Evolutionary conservation across 2,113 vertebrate species (phyloP).

Genomic region (Jacana jacana): DNA sequence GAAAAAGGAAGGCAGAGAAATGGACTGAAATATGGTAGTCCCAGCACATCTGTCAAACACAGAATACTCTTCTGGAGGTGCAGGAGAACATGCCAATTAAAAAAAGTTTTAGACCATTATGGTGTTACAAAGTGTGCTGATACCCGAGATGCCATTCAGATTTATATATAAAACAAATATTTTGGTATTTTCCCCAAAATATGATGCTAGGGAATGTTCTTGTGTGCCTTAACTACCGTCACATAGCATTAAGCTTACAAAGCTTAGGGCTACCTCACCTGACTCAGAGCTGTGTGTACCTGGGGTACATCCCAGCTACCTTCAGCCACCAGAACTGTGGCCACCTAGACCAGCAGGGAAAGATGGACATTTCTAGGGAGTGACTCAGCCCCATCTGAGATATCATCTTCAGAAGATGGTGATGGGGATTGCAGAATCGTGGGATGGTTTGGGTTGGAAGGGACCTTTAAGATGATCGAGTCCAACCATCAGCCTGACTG

Average conservation of each 20-base stretch:
- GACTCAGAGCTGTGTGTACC: neutral
- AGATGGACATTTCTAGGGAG: neutral
- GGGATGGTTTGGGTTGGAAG: neutral
- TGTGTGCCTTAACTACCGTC: neutral
- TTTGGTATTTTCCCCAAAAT: neutral
- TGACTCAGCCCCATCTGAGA: neutral
- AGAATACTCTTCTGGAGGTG: neutral
- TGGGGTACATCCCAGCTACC: neutral
- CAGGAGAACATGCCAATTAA: neutral
- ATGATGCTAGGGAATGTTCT: neutral
- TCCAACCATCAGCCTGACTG: neutral
- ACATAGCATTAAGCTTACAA: neutral
- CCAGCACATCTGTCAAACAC: slow-evolving; percentile 35
- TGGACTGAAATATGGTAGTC: slow-evolving; percentile 44
- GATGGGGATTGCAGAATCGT: neutral
- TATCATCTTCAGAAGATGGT: neutral
- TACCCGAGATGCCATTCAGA: neutral
- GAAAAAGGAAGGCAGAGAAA: slow-evolving; percentile 33
- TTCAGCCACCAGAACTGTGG: neutral
- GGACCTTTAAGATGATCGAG: neutral
- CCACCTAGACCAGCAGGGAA: neutral
- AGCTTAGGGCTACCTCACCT: neutral
- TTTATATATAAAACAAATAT: fast-evolving
- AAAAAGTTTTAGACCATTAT: neutral
- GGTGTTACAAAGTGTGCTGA: neutral